These are phyloP conservation scores for Protosalanx chinensis DNA, from an alignment of 2,797 vertebrate species.

Conservation along the genomic window DNA sequence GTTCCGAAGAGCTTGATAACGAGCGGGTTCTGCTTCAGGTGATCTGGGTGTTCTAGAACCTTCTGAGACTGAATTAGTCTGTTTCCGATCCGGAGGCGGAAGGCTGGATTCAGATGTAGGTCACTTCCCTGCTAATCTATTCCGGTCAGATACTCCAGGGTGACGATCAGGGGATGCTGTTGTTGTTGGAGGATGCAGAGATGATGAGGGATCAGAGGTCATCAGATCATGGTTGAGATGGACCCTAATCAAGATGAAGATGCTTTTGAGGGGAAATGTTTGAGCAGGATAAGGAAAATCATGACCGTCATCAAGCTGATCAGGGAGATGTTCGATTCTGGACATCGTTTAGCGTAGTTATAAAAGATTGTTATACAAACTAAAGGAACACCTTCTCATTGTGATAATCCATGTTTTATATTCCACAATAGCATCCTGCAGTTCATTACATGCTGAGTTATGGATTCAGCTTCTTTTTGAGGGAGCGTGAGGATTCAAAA, in stretches of 20 bases:
- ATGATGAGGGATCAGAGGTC: background rate
- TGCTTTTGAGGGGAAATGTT: background rate
- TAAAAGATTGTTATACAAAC: too few species aligned
- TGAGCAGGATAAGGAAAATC: background rate
- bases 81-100: background rate
- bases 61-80: background rate
- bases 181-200: background rate
- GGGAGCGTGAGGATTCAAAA: background rate
- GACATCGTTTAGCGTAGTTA: too few species aligned
- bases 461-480: background rate
- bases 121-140: slow-evolving; percentile 2
- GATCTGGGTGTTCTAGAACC: background rate
- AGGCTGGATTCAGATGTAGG: background rate
- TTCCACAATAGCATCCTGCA: background rate
- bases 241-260: background rate
- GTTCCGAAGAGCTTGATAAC: too few species aligned
- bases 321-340: too few species aligned
- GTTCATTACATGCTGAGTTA: background rate
- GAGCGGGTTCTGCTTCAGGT: too few species aligned
- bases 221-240: background rate
- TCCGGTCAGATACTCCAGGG: background rate
- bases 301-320: background rate
- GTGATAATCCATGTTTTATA: background rate
- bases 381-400: too few species aligned
- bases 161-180: background rate